Evolutionary conservation across 1,140 invertebrate genomes (phyloP).

Genomic region (Drosophila repletoides): DNA sequence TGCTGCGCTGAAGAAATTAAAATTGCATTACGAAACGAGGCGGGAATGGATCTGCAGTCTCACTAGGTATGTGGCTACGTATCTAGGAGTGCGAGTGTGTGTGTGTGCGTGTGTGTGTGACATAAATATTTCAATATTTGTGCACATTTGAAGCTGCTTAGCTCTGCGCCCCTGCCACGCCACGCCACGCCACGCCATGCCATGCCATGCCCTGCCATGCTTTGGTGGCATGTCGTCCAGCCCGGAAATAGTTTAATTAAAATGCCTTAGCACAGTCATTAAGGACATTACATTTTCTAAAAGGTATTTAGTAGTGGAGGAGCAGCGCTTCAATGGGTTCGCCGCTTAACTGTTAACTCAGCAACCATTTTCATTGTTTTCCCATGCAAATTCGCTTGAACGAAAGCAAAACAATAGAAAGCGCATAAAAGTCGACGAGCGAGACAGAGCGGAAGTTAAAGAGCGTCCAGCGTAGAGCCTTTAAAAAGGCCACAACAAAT

Average conservation of each 20-base stretch:
- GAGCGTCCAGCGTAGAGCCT: constrained; percentile 42
- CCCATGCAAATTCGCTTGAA: constrained; percentile 65
- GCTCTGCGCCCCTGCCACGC: constrained; percentile 36
- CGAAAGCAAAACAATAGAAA: constrained; percentile 51
- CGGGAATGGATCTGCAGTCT: constrained; percentile 37
- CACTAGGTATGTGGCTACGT: background rate
- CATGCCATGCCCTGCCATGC: background rate
- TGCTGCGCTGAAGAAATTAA: constrained; percentile 74
- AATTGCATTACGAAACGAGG: constrained; percentile 69
- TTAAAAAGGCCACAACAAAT: constrained; percentile 62
- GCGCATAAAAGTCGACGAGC: constrained; percentile 53
- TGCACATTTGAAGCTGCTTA: constrained; percentile 75
- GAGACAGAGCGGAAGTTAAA: constrained; percentile 50
- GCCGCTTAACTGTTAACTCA: constrained; percentile 20
- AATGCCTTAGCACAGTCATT: constrained; percentile 75
- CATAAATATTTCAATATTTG: constrained; percentile 79
- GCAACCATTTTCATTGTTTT: constrained; percentile 72
- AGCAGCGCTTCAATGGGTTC: constrained; percentile 6
- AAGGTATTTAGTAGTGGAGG: constrained; percentile 22
- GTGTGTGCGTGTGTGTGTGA: constrained; percentile 37
- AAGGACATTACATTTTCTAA: constrained; percentile 65
- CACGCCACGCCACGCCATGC: background rate
- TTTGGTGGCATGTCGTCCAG: constrained; percentile 31
- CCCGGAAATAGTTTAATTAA: constrained; percentile 79
- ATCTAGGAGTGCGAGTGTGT: constrained; percentile 13